phyloP scores from a whole-genome alignment of 2,113 vertebrate species.

The Chaetura pelagica region DNA sequence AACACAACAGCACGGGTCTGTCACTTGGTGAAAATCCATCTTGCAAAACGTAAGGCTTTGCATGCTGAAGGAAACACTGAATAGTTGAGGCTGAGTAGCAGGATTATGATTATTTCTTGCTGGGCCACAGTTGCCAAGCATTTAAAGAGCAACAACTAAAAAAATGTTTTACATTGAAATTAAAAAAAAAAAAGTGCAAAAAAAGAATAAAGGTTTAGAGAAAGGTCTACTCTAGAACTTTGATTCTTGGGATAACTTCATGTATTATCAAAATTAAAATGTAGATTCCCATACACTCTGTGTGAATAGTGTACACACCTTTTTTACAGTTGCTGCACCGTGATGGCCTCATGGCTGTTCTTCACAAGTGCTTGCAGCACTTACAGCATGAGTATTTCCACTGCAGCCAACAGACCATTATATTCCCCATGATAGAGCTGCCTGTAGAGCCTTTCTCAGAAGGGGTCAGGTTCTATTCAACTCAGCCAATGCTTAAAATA shows the following conservation, averaged over 20 bases:
- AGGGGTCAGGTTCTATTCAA: not conserved
- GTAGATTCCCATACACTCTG: rapidly evolving
- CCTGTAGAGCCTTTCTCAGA: not conserved
- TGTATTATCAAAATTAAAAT: rapidly evolving
- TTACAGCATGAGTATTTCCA: not conserved
- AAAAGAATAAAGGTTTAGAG: not conserved
- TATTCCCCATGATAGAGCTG: not conserved
- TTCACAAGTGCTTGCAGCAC: not conserved
- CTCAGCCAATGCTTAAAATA: not conserved
- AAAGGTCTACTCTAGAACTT: not conserved
- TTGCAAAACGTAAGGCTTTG: not conserved
- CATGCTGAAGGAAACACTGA: not conserved
- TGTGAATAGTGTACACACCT: not conserved
- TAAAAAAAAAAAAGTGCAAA: not conserved
- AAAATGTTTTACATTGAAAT: not conserved
- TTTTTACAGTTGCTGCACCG: not conserved
- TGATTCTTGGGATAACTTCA: not conserved
- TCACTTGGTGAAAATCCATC: not conserved
- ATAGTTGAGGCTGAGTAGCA: not conserved
- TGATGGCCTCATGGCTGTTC: not conserved
- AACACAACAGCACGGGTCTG: not conserved
- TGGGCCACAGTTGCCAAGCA: not conserved
- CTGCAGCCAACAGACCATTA: not conserved
- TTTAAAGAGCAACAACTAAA: not conserved
- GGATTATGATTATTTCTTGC: not conserved